Base-by-base conservation (phyloP, 1,140 invertebrate species). In the Heliconius congener region DNA sequence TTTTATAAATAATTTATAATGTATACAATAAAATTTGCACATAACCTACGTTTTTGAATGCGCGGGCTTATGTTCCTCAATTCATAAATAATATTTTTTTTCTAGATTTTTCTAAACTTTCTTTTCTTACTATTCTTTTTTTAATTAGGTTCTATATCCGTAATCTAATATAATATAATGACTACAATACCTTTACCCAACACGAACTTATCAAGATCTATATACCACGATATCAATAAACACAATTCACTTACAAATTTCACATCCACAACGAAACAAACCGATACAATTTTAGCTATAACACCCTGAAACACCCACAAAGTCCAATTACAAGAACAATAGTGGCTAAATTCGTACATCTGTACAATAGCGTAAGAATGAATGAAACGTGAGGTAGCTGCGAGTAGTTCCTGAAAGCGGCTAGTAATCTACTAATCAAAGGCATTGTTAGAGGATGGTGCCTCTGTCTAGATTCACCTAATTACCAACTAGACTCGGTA, bases 391-490 rank as follows among this genome's bases (percentile, higher is more conserved):
- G 70, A 73, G 70, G 60, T 74, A 73, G 46, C 50, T 72, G 37
- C 74, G 46, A 72, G 75, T 66, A 80, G 79, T 72, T 77, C 74
- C 79, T 77, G 75, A 73, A 77, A 77, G 74, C 79, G 55, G 71
- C 79, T 77, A 74, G 79, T 77, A 80, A 80, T 80, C 79, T 77
- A 80, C 79, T 80, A 80, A 80, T 80, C 79, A 80, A 80, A 80
- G 79, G 70, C 79, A 80, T 80, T 80, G 79, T 80, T 79, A 79
- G 78, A 30, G 76, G 57, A 77, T 72, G 72, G 74, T 46, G 79
- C 55, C 77, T 80, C 52, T 77, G 79, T 77, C 79, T 80, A 75
- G 79, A 77, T 80, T 80, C 52, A 80, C 74, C 79, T 80, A 80
- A 80, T 80, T 80, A 80, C 79, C 52, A 71, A 73, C 75, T 77